Percentiles rank a stretch among this genome's conserved stretches.
phyloP scores from a whole-genome alignment of 2,888 invertebrate genomes.

The Euzophera pinguis region DNA sequence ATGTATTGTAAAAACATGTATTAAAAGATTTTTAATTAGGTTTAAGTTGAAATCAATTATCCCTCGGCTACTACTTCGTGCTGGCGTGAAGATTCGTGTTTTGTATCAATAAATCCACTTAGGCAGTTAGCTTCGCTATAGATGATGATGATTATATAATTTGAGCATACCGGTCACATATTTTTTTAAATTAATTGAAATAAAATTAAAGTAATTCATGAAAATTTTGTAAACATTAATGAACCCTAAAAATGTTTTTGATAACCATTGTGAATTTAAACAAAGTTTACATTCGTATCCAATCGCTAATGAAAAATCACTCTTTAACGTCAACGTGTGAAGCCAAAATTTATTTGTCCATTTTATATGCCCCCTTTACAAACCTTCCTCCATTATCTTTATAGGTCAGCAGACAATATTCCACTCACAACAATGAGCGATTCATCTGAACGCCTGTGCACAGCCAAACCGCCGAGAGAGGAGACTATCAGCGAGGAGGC shows the following conservation, averaged over 20 bases:
- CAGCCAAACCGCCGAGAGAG: constrained; percentile 56
- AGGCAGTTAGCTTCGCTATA: too few species aligned
- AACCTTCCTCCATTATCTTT: constrained; percentile 17
- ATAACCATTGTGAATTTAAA: background rate
- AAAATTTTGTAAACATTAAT: too few species aligned
- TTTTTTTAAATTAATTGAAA: too few species aligned
- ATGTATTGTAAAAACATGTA: constrained; percentile 15
- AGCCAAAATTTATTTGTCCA: constrained; percentile 4
- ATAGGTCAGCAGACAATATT: constrained; percentile 74
- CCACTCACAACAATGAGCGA: constrained; percentile 70
- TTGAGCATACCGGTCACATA: too few species aligned
- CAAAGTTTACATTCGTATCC: background rate
- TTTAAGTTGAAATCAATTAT: too few species aligned
- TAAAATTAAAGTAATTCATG: too few species aligned
- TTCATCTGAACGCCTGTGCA: constrained; percentile 75
- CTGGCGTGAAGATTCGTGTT: too few species aligned
- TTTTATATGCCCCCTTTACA: constrained; percentile 1
- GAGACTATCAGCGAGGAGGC: constrained; percentile 73
- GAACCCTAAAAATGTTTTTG: background rate
- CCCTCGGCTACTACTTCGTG: too few species aligned
- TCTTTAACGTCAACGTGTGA: background rate
- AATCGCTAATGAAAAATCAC: background rate
- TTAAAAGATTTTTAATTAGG: too few species aligned
- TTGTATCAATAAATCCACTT: too few species aligned
- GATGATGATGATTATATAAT: too few species aligned